These are phyloP conservation scores for Ichneumoninae sp. DNA, from an alignment of 2,888 invertebrate genomes.

Conservation along the genomic window DNA sequence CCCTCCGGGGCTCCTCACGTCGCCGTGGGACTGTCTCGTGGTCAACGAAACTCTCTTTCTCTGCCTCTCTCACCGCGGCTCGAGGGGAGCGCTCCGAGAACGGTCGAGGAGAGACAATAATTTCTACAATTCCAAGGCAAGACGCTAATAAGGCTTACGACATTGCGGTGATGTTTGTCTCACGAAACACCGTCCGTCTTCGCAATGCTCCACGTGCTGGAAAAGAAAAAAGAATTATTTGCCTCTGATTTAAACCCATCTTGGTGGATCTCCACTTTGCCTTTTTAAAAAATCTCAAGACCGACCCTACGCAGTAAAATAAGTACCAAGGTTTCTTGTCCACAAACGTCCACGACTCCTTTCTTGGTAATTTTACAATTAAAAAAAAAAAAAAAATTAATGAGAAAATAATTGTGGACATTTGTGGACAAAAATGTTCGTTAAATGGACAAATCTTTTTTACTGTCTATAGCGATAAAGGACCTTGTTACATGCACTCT, in stretches of 20 bases:
- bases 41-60: conserved; percentile 61
- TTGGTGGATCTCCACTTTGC: background rate
- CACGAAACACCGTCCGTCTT: background rate
- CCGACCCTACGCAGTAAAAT: background rate
- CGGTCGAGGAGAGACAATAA: conserved; percentile 71
- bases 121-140: conserved; percentile 79
- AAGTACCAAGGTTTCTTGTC: too few species aligned
- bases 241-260: background rate
- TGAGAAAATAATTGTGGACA: too few species aligned
- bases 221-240: background rate
- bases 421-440: too few species aligned
- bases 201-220: background rate
- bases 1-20: conserved; percentile 56
- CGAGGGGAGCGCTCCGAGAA: conserved; percentile 48
- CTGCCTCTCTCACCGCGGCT: background rate
- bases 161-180: conserved; percentile 24
- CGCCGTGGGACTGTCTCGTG: conserved; percentile 70
- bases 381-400: too few species aligned
- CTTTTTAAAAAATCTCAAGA: background rate
- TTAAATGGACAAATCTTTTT: too few species aligned
- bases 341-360: too few species aligned
- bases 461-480: too few species aligned
- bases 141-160: conserved; percentile 74
- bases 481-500: too few species aligned
- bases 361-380: too few species aligned